A percentile compares a stretch with the other conserved stretches of the same genome.
Evolutionary conservation across 2,888 invertebrate species (phyloP).

Genomic region (Polydrusus cervinus): DNA sequence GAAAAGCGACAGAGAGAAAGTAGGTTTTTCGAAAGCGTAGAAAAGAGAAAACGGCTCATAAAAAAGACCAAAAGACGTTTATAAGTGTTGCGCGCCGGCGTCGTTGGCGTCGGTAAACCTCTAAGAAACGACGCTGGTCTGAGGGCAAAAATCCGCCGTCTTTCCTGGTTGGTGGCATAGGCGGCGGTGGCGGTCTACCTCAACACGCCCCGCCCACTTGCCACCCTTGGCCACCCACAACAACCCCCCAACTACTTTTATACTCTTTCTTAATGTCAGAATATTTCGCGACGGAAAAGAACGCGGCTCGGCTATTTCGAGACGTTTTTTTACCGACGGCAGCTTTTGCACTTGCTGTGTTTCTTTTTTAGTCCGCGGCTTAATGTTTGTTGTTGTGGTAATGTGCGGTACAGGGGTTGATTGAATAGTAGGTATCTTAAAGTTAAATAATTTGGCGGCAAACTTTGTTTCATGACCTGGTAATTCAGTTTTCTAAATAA

Average conservation of each 20-base stretch:
- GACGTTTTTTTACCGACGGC: constrained; percentile 44
- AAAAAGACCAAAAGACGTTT: constrained; percentile 68
- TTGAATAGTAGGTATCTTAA: constrained; percentile 23
- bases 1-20: constrained; percentile 53
- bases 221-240: constrained; percentile 63
- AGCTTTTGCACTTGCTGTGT: constrained; percentile 1
- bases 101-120: constrained; percentile 72
- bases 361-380: neutral
- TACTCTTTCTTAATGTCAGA: constrained; percentile 72
- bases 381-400: constrained; percentile 28
- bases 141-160: constrained; percentile 74
- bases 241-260: constrained; percentile 69
- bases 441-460: neutral
- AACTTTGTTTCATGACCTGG: too few species aligned
- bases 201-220: constrained; percentile 71
- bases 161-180: constrained; percentile 73
- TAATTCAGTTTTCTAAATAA: too few species aligned
- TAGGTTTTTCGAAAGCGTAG: constrained; percentile 51
- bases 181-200: constrained; percentile 72
- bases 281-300: constrained; percentile 70
- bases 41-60: constrained; percentile 56
- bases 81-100: constrained; percentile 69
- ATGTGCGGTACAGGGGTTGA: constrained; percentile 30
- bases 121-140: constrained; percentile 73
- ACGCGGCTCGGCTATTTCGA: constrained; percentile 57